Base-by-base conservation (phyloP, 2,888 invertebrate genomes). In the Cheilosia vernalis region DNA sequence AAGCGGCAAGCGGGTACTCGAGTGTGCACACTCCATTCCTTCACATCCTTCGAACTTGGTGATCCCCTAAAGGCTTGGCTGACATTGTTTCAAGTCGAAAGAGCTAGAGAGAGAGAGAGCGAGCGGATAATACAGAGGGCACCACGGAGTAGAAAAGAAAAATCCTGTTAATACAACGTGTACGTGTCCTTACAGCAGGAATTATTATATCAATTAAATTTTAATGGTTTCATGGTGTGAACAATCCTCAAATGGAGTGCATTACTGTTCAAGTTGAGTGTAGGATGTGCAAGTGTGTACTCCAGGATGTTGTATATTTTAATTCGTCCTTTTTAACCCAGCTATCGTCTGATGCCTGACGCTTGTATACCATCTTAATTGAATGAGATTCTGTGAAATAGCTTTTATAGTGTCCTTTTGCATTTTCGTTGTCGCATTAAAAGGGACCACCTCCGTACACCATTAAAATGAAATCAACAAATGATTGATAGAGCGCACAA, bases 171-270 rank as follows among this genome's bases (percentile, higher is more conserved):
- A 84, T 84, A 67, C 84, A 80, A 40, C 77, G 78, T 73, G 76
- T 77, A 81, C 81, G 85, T 81, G 81, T 85, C 85, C 85, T 85
- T 85, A 66, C 76, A 77, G 67, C 70, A 67, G 85, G 81, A 85
- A 81, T 85, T 85, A 77, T 85, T 81, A 85, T 81, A 85, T 85
- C 81, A 85, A 85, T 85, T 85, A 85, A 80, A 85, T 81, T 85
- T 85, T 85, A 85, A 85, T 85, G 85, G 85, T 77, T 81, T 77
- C 85, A 85, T 77, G 85, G 81, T 81, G 85, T 81, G 81, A 85
- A 85, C 85, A 85, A 81, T 85, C 76, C 85, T 85, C 81, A 85
- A 81, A 85, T 81, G 76, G 81, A 85, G 85, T 81, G 85, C 85
- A 85, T 85, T 81, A 85, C 85, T 63, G 80, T 63, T 80, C 76